Evolutionary conservation across 2,888 invertebrate genomes (phyloP).

Genomic region (Argynnis bischoffii): DNA sequence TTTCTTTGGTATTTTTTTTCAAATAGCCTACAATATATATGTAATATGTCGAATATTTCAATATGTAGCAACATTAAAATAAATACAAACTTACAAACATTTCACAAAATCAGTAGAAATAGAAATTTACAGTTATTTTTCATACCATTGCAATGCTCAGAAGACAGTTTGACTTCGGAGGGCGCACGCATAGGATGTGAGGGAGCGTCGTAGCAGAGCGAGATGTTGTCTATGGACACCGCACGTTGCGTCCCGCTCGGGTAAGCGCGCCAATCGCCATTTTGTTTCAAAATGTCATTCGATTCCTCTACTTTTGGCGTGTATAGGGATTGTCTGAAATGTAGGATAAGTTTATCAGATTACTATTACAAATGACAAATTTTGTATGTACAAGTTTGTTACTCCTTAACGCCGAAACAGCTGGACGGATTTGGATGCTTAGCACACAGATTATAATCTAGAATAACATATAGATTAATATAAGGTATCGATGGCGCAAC

Average conservation of each 20-base stretch:
- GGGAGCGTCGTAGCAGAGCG: slow-evolving; percentile 74
- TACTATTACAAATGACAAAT: not conserved
- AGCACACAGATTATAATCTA: too few species aligned
- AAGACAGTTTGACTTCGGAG: slow-evolving; percentile 66
- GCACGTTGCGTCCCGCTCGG: slow-evolving; percentile 76
- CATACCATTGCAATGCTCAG: slow-evolving; percentile 69
- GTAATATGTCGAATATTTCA: too few species aligned
- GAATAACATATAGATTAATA: too few species aligned
- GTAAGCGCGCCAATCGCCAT: slow-evolving; percentile 73
- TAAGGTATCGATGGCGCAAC: too few species aligned
- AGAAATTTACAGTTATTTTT: too few species aligned
- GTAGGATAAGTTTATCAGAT: not conserved
- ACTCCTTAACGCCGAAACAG: too few species aligned
- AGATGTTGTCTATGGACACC: slow-evolving; percentile 85
- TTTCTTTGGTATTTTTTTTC: too few species aligned
- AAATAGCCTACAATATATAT: too few species aligned
- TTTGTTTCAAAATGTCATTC: slow-evolving; percentile 64
- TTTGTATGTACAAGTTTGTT: not conserved
- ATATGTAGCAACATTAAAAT: too few species aligned
- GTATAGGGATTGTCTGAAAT: slow-evolving; percentile 84
- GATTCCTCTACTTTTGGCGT: slow-evolving; percentile 86
- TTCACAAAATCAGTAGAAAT: too few species aligned
- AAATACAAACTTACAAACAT: too few species aligned
- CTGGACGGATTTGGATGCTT: too few species aligned
- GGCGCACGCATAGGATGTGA: slow-evolving; percentile 66